These are phyloP conservation scores for Crotalus viridis DNA, from an alignment of 2,113 vertebrate species.

Conservation along the genomic window DNA sequence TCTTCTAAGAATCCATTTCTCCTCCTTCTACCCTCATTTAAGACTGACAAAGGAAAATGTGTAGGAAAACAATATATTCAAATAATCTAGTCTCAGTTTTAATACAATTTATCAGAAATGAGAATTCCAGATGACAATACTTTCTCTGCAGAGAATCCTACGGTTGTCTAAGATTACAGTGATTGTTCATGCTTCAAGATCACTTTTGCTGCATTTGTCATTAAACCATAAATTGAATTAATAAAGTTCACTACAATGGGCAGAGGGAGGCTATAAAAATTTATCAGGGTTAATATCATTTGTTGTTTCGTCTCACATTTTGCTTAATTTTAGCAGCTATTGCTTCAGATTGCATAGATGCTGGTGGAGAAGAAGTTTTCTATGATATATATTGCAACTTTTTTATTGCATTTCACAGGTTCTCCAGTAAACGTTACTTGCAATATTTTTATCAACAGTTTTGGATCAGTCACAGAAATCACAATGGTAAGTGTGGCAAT, in stretches of 20 bases:
- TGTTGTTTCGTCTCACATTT: conserved; percentile 62
- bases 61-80: neutral
- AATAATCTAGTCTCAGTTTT: neutral
- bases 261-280: neutral
- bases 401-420: conserved; percentile 93
- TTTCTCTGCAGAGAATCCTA: neutral
- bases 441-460: conserved; percentile 99
- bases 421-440: conserved; percentile 97
- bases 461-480: conserved; percentile 96
- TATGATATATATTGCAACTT: conserved; percentile 80
- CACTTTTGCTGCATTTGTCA: neutral
- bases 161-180: neutral
- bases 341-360: conserved; percentile 63
- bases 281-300: conserved; percentile 18
- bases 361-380: conserved; percentile 69
- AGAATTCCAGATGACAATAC: neutral
- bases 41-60: neutral
- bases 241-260: neutral
- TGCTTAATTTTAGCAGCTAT: conserved; percentile 64
- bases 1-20: neutral
- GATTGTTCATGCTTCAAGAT: rapidly evolving
- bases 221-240: neutral
- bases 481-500: conserved; percentile 89
- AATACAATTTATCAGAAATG: neutral
- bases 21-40: neutral